Base-by-base conservation (phyloP, 1,140 invertebrate species). In the Ephestia elutella region DNA sequence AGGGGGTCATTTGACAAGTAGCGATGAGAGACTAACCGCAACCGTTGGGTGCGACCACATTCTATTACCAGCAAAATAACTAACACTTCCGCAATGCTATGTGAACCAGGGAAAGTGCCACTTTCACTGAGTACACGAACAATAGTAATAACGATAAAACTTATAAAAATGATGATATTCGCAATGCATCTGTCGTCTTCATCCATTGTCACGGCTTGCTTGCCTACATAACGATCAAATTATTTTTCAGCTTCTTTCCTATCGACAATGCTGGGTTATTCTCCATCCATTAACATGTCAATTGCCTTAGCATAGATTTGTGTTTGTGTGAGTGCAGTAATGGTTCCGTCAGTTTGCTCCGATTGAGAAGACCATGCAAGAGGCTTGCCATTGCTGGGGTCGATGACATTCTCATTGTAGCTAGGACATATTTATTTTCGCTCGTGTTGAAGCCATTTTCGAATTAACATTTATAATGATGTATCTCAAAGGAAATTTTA, bases 161-260 rank as follows among this genome's bases (percentile, higher is more conserved):
- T 15, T 44, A 5, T 44, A 15, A 15, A 44, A 13, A 1, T 44
- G 49, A 59, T 17, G 59, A 73, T 78, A 80, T 85, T 87, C 75
- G 84, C 79, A 82, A 84, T 87, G 78, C 73, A 87, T 77, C 66
- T 28, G 8, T 28, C 25, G 25, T 64, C 49, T 70, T 63, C 66
- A 76, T 73, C 18, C 66, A 75, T 75, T 74, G 67, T 78, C 75
- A 77, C 70, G 72, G 79, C 75, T 81, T 81, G 84, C 84, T 82
- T 84, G 76, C 73, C 75, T 67, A 73, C 13, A 15, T 15, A 59
- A 73, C 73, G 69, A 76, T 74, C 75, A 72, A 73, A 70, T 78
- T 68, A 70, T 71, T 73, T 80, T 75, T 77, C 70, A 78, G 73
- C 75, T 72, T 69, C 58, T 54, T 63, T 28, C 62, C 51, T 60